These are phyloP conservation scores for Leptoteleia sp. DNA, from an alignment of 1,140 invertebrate species.

Conservation along the genomic window DNA sequence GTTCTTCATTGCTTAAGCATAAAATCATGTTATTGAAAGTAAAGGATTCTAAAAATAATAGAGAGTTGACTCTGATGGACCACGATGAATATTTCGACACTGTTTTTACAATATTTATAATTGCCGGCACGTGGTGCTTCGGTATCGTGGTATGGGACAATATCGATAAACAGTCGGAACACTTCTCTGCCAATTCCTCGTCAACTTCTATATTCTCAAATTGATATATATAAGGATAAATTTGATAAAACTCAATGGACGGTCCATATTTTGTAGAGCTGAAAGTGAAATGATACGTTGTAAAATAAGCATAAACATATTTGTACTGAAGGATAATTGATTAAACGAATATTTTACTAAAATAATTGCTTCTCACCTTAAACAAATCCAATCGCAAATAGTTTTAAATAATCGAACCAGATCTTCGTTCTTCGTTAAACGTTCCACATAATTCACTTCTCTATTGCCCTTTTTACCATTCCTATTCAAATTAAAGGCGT, in stretches of 20 bases:
- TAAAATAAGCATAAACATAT: too few species aligned
- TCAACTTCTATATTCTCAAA: conserved; percentile 90
- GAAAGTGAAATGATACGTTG: too few species aligned
- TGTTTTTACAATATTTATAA: conserved; percentile 80
- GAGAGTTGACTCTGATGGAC: conserved; percentile 87
- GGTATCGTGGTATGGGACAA: conserved; percentile 83
- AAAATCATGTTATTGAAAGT: conserved; percentile 92
- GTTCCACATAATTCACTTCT: conserved; percentile 15
- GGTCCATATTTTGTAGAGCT: conserved; percentile 80
- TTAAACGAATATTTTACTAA: too few species aligned
- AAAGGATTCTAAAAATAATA: conserved; percentile 90
- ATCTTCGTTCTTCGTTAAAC: conserved; percentile 72
- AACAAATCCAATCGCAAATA: conserved; percentile 70
- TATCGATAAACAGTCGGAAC: conserved; percentile 84
- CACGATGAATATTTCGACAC: conserved; percentile 85
- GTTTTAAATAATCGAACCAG: conserved; percentile 80
- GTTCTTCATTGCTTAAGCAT: conserved; percentile 83
- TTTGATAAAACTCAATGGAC: conserved; percentile 83
- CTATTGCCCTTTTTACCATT: conserved; percentile 34
- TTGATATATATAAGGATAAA: conserved; percentile 86
- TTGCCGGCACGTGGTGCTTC: conserved; percentile 80
- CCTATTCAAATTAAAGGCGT: conserved; percentile 15
- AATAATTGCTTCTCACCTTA: conserved; percentile 50
- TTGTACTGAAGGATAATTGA: too few species aligned
- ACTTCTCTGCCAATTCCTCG: conserved; percentile 89